These are phyloP conservation scores for Aphis gossypii DNA, from an alignment of 1,140 invertebrate genomes.

Conservation along the genomic window DNA sequence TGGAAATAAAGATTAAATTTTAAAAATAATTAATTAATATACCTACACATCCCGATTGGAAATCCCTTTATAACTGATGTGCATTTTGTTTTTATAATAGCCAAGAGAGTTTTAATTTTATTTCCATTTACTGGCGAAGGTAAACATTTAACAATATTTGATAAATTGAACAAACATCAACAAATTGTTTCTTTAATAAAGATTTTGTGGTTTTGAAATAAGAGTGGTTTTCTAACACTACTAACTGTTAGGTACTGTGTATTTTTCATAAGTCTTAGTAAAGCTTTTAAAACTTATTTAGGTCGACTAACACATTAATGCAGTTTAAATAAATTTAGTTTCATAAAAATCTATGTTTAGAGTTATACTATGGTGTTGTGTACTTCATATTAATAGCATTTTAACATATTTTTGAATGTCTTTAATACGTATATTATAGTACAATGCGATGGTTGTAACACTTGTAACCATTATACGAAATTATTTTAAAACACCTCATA, in stretches of 20 bases:
- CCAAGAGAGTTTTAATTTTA: background rate
- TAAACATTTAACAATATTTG: background rate
- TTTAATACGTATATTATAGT: background rate
- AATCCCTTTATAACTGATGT: background rate
- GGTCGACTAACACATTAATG: background rate
- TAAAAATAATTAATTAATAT: background rate
- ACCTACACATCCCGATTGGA: background rate
- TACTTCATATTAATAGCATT: background rate
- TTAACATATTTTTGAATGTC: slow-evolving; percentile 8
- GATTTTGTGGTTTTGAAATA: background rate
- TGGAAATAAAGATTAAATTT: background rate
- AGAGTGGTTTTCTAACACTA: background rate
- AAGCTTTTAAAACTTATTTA: background rate
- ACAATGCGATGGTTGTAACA: background rate
- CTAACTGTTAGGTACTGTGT: background rate
- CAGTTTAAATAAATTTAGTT: background rate
- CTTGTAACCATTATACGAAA: background rate
- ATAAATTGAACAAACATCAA: background rate
- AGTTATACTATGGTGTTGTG: background rate
- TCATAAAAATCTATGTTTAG: background rate
- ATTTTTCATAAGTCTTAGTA: background rate
- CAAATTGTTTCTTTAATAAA: background rate
- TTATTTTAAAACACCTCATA: background rate
- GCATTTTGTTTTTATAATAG: background rate
- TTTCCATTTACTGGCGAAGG: background rate